These are phyloP conservation scores for Pharmacophagus antenor DNA, from an alignment of 2,888 invertebrate genomes.

Conservation along the genomic window DNA sequence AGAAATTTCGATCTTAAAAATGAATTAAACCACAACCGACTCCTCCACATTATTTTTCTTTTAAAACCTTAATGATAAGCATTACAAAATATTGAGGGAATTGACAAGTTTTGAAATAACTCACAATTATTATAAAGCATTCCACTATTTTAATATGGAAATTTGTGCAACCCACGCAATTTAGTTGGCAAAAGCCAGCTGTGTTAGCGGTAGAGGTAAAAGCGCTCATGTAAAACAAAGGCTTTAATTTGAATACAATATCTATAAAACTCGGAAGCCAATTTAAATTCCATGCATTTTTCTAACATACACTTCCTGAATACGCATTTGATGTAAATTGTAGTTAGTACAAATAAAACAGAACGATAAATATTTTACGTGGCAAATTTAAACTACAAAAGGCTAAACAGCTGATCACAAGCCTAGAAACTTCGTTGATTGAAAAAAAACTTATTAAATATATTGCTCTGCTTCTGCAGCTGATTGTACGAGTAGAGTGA, in stretches of 20 bases:
- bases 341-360: too few relatives aligned
- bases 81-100: neutral
- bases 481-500: too few relatives aligned
- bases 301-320: neutral
- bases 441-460: too few relatives aligned
- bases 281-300: conserved; percentile 16
- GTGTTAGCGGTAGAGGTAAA: conserved; percentile 18
- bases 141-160: neutral
- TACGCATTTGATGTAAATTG: neutral
- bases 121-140: neutral
- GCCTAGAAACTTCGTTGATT: too few relatives aligned
- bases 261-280: conserved; percentile 16
- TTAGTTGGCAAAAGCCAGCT: conserved; percentile 12
- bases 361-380: too few relatives aligned
- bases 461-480: too few relatives aligned
- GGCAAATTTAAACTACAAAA: too few relatives aligned
- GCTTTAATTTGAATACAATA: conserved; percentile 29
- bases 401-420: too few relatives aligned
- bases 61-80: neutral
- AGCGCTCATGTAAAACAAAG: conserved; percentile 20
- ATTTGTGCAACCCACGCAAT: neutral
- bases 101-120: neutral
- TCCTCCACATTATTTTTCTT: neutral
- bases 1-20: too few relatives aligned
- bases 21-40: too few relatives aligned